Conservation (phyloP, 2,888 invertebrate species). For the Colletes collaris region DNA sequence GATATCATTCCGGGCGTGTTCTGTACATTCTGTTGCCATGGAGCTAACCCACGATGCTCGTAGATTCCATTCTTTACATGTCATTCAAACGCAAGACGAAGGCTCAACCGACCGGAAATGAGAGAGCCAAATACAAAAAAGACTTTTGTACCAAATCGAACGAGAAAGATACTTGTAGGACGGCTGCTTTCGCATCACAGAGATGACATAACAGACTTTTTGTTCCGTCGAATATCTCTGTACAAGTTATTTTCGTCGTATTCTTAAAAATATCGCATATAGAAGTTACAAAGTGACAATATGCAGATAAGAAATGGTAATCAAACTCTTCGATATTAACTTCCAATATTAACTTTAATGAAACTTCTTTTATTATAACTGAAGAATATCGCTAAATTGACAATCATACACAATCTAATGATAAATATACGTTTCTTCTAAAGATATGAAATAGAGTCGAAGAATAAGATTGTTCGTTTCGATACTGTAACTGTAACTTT, state of each 20-base stretch:
- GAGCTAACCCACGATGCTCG: slow-evolving; percentile 48
- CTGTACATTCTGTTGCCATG: slow-evolving; percentile 55
- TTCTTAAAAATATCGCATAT: not conserved
- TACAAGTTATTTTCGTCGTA: slow-evolving; percentile 2
- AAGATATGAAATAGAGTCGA: too few species aligned
- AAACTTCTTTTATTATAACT: too few species aligned
- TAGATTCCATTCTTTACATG: slow-evolving; percentile 65
- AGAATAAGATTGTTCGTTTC: too few species aligned
- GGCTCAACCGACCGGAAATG: slow-evolving; percentile 67
- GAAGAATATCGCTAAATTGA: too few species aligned
- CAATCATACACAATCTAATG: too few species aligned
- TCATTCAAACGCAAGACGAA: slow-evolving; percentile 59
- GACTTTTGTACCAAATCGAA: slow-evolving; percentile 43
- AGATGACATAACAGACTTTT: slow-evolving; percentile 4
- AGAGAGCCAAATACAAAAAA: slow-evolving; percentile 59
- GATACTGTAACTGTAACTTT: too few species aligned
- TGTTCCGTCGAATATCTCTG: not conserved
- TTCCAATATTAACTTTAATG: too few species aligned
- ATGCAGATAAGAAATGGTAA: too few species aligned
- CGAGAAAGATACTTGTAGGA: slow-evolving; percentile 49
- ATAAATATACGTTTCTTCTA: too few species aligned
- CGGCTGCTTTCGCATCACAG: slow-evolving; percentile 19
- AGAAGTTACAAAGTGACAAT: too few species aligned
- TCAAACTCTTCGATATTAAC: too few species aligned
- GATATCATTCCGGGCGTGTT: slow-evolving; percentile 45